A percentile compares a stretch with the other conserved stretches of the same genome.
Evolutionary conservation across 2,113 vertebrate genomes (phyloP).

Genomic region (Microcebus jonahi): DNA sequence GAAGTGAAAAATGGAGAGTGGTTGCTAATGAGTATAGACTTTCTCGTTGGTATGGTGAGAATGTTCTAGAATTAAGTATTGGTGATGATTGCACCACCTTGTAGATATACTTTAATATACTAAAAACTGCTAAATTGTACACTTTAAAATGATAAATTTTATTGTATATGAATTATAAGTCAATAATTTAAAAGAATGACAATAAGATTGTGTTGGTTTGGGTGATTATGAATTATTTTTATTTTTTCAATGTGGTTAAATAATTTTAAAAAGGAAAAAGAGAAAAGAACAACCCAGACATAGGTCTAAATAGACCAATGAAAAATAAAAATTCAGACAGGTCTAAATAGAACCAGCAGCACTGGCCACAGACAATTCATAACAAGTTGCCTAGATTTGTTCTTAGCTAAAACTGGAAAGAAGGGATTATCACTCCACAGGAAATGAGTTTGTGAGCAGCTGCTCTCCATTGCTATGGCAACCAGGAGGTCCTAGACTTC

Average conservation of each 20-base stretch:
- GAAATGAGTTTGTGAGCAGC: slow-evolving; percentile 48
- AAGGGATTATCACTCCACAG: slow-evolving; percentile 1
- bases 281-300: neutral
- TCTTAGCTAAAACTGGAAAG: neutral
- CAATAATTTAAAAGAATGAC: neutral
- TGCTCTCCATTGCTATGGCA: slow-evolving; percentile 35
- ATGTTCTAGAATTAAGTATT: slow-evolving; percentile 13
- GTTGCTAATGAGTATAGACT: neutral
- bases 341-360: neutral
- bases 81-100: neutral
- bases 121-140: neutral
- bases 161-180: neutral
- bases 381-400: neutral
- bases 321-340: neutral
- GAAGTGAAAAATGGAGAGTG: neutral
- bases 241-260: neutral
- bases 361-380: neutral
- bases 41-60: neutral
- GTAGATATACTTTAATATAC: neutral
- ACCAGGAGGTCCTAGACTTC: neutral
- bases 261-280: neutral
- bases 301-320: neutral
- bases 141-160: neutral
- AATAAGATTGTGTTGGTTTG: neutral
- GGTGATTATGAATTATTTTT: neutral